Conservation (phyloP, 2,888 invertebrate genomes). For the Endomychus coccineus region DNA sequence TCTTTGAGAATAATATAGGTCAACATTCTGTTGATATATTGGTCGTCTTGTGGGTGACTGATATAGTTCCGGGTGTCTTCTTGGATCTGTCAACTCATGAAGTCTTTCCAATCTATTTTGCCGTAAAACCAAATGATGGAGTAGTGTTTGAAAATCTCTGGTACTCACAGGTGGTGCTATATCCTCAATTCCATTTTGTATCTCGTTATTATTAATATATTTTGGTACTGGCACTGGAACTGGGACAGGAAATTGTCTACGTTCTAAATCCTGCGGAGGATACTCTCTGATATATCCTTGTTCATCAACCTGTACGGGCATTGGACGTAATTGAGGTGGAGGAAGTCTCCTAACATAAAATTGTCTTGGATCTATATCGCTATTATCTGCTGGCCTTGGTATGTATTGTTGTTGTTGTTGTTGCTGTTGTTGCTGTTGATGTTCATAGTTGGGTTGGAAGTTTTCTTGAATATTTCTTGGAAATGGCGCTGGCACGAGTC, state of each 20-base stretch:
- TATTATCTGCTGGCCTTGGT: conserved; percentile 36
- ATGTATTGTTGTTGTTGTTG: conserved; percentile 31
- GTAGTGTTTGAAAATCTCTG: conserved; percentile 59
- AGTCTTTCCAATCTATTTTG: conserved; percentile 55
- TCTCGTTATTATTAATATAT: conserved; percentile 21
- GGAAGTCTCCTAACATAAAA: conserved; percentile 27
- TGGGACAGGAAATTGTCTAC: conserved; percentile 30
- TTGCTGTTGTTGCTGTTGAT: conserved; percentile 26
- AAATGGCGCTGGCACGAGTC: conserved; percentile 29
- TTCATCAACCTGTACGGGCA: conserved; percentile 40
- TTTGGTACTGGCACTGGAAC: conserved; percentile 27
- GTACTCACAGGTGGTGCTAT: conserved; percentile 65
- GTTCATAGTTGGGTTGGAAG: conserved; percentile 17
- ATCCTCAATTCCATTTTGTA: conserved; percentile 48
- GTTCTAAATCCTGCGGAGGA: conserved; percentile 22
- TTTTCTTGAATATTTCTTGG: conserved; percentile 24
- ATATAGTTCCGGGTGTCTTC: conserved; percentile 26
- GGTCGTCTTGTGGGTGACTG: conserved; percentile 12
- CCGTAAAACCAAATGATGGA: conserved; percentile 57
- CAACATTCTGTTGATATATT: conserved; percentile 14
- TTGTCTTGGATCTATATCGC: conserved; percentile 35
- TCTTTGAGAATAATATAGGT: conserved; percentile 25
- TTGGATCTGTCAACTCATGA: conserved; percentile 45
- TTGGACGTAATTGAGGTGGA: conserved; percentile 31
- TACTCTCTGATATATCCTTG: conserved; percentile 37